phyloP scores from a whole-genome alignment of 2,888 invertebrate species.

The Allygus modestus region DNA sequence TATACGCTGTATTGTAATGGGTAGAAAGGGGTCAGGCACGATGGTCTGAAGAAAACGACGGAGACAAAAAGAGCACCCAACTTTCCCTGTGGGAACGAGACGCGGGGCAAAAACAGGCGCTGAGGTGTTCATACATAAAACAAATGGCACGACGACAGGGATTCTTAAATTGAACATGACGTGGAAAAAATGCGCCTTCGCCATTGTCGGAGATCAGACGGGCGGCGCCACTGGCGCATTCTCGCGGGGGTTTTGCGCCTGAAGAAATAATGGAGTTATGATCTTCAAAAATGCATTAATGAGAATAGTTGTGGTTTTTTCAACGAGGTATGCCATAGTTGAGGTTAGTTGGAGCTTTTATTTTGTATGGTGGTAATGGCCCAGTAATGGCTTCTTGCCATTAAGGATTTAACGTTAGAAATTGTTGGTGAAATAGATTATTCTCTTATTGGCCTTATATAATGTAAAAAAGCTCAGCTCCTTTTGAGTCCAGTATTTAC shows the following conservation, averaged over 20 bases:
- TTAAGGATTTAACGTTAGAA: too few relatives aligned
- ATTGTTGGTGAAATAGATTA: too few relatives aligned
- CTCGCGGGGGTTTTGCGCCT: slow-evolving; percentile 25
- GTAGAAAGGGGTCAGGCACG: slow-evolving; percentile 38
- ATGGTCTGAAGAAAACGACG: slow-evolving; percentile 12
- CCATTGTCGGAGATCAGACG: slow-evolving; percentile 40
- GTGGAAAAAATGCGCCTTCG: slow-evolving; percentile 33
- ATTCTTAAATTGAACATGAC: slow-evolving; percentile 51
- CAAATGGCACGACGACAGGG: slow-evolving; percentile 49
- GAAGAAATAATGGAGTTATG: background rate
- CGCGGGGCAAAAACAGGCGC: slow-evolving; percentile 34
- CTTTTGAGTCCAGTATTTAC: too few relatives aligned
- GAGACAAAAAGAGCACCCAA: slow-evolving; percentile 47
- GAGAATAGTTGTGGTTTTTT: slow-evolving; percentile 17
- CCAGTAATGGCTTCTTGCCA: too few relatives aligned
- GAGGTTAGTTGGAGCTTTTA: background rate
- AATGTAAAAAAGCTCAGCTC: too few relatives aligned
- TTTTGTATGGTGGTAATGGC: too few relatives aligned
- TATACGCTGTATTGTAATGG: background rate
- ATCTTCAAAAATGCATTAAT: slow-evolving; percentile 11
- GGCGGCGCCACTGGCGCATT: slow-evolving; percentile 32
- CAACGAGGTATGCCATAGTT: background rate
- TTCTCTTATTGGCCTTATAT: too few relatives aligned
- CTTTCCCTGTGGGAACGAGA: slow-evolving; percentile 52
- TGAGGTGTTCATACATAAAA: slow-evolving; percentile 59